Percentiles rank a stretch among this genome's conserved stretches.
Conservation (phyloP, 2,797 vertebrate genomes). For the Monodelphis domestica region DNA sequence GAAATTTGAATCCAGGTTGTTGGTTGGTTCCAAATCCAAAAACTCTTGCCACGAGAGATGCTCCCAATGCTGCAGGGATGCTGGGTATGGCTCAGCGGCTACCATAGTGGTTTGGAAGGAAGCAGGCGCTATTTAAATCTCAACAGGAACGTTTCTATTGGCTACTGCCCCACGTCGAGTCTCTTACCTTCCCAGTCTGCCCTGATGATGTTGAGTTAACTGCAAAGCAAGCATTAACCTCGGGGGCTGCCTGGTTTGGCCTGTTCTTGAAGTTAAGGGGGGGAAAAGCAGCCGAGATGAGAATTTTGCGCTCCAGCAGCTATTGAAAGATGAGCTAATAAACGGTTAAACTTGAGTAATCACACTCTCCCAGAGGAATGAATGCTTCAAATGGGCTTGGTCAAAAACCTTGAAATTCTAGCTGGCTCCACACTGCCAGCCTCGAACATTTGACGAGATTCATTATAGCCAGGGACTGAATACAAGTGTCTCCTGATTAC, state of each 20-base stretch:
- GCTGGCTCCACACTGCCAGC: constrained; percentile 89
- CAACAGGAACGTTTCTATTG: not conserved
- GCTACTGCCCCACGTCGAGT: constrained; percentile 18
- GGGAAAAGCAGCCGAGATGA: constrained; percentile 94
- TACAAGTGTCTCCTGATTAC: constrained; percentile 98
- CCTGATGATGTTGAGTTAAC: constrained; percentile 82
- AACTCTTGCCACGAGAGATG: not conserved
- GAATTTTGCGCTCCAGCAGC: constrained; percentile 99
- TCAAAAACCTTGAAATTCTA: constrained; percentile 99
- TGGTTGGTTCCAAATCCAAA: not conserved
- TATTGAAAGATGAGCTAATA: constrained; percentile 99
- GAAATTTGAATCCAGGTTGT: not conserved
- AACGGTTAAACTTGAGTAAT: constrained; percentile 99
- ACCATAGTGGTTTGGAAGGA: not conserved
- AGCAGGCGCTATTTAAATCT: not conserved
- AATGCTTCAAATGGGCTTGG: constrained; percentile 97
- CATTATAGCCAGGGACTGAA: constrained; percentile 96
- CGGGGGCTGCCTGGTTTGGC: constrained; percentile 94
- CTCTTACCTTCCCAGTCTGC: constrained; percentile 82
- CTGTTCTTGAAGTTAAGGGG: constrained; percentile 94
- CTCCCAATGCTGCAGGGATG: not conserved
- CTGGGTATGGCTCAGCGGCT: constrained; percentile 7
- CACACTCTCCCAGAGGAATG: constrained; percentile 97
- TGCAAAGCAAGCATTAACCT: constrained; percentile 88
- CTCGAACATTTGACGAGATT: constrained; percentile 97